phyloP scores from a whole-genome alignment of 1,140 invertebrate genomes.

The Dendrolimus kikuchii region DNA sequence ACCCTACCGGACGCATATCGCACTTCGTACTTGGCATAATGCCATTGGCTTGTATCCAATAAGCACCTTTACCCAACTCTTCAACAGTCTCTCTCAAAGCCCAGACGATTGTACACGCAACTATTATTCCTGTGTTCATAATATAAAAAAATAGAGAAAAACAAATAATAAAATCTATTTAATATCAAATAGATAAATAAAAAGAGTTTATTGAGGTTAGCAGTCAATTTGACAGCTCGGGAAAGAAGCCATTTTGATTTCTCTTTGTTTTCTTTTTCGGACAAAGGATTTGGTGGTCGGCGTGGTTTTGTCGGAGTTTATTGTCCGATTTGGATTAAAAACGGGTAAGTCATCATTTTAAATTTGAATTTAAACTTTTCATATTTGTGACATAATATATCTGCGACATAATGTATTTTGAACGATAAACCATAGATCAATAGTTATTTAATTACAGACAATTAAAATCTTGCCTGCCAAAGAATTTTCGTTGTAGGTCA shows the following conservation, averaged over 20 bases:
- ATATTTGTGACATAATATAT: no score
- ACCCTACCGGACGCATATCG: conserved; percentile 26
- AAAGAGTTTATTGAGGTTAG: conserved; percentile 1
- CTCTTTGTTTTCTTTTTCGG: conserved; percentile 9
- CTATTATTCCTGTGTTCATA: conserved; percentile 13
- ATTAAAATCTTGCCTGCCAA: no score
- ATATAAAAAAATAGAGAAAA: conserved; percentile 4
- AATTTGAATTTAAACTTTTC: no score
- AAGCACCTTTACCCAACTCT: conserved; percentile 24
- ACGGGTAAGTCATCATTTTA: no score
- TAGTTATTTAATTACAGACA: no score
- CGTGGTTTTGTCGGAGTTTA: not conserved
- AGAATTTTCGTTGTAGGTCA: no score
- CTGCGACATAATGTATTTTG: no score
- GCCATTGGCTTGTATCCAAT: conserved; percentile 43
- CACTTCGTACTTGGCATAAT: conserved; percentile 55
- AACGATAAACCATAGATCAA: no score
- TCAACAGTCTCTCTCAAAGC: conserved; percentile 33
- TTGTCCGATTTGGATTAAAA: no score
- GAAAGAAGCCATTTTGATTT: conserved; percentile 3
- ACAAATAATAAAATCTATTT: not conserved
- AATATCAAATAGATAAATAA: conserved; percentile 2
- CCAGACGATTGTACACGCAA: conserved; percentile 19
- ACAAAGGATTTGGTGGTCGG: conserved; percentile 10
- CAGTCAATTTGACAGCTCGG: conserved; percentile 11